Evolutionary conservation across 2,113 vertebrate genomes (phyloP).

Genomic region (Carlito syrichta): DNA sequence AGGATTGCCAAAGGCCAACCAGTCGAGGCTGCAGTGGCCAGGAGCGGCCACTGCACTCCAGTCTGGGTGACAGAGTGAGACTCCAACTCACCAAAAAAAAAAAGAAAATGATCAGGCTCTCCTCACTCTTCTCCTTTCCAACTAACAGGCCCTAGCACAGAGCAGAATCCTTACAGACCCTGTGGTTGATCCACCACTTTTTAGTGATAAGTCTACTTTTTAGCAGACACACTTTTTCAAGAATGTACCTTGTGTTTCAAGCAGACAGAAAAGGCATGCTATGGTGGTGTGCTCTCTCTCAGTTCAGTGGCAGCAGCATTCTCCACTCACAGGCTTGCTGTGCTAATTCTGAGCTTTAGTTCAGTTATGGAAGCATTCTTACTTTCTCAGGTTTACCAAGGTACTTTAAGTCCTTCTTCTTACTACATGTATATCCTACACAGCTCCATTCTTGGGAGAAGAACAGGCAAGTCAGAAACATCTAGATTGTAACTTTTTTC

Average conservation of each 20-base stretch:
- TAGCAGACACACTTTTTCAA: not conserved
- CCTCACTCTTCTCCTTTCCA: not conserved
- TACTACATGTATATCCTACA: not conserved
- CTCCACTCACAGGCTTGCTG: not conserved
- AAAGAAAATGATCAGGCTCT: not conserved
- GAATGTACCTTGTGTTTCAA: not conserved
- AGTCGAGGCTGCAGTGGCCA: too few species aligned
- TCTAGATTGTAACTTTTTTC: not conserved
- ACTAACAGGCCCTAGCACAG: not conserved
- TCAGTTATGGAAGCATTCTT: not conserved
- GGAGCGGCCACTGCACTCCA: too few species aligned
- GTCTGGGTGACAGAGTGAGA: too few species aligned
- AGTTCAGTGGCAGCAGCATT: accelerated
- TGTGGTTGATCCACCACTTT: too few species aligned
- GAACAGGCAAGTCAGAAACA: not conserved
- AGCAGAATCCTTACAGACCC: not conserved
- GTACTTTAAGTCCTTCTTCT: not conserved
- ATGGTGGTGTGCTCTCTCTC: not conserved
- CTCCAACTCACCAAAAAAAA: too few species aligned
- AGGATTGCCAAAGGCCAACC: too few species aligned
- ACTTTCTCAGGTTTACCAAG: not conserved
- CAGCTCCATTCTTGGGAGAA: not conserved
- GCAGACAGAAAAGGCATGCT: not conserved
- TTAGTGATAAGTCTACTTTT: too few species aligned
- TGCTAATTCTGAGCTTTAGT: not conserved